These are phyloP conservation scores for Polydrusus pterygomalis DNA, from an alignment of 2,888 invertebrate genomes.

Conservation along the genomic window DNA sequence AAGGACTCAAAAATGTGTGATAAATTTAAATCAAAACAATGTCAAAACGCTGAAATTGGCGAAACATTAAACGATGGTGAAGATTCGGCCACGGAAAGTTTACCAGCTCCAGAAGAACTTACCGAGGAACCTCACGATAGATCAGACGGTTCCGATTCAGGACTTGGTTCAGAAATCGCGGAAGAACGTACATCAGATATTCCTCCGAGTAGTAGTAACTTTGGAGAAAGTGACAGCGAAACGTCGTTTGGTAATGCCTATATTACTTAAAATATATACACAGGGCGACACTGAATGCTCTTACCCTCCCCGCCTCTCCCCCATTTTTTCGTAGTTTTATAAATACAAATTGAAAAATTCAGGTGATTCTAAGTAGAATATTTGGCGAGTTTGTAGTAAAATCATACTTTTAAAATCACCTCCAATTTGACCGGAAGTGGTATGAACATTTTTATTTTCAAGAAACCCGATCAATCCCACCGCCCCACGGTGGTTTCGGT, in stretches of 20 bases:
- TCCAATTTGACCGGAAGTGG: too few relatives aligned
- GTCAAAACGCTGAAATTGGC: conserved; percentile 60
- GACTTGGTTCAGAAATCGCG: conserved; percentile 84
- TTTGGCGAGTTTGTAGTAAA: too few relatives aligned
- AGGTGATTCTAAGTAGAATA: too few relatives aligned
- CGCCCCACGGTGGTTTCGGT: too few relatives aligned
- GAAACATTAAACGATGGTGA: conserved; percentile 74
- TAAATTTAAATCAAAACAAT: conserved; percentile 61
- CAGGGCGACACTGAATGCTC: too few relatives aligned
- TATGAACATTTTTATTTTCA: too few relatives aligned
- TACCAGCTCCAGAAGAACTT: conserved; percentile 74
- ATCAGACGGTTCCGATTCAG: conserved; percentile 90
- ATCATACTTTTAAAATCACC: too few relatives aligned
- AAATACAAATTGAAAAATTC: too few relatives aligned
- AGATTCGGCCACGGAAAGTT: conserved; percentile 78
- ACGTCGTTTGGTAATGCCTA: conserved; percentile 69
- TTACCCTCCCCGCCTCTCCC: too few relatives aligned
- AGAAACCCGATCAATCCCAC: too few relatives aligned
- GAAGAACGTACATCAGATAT: conserved; percentile 74
- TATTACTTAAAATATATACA: too few relatives aligned
- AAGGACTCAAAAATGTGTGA: conserved; percentile 57
- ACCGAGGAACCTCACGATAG: conserved; percentile 79
- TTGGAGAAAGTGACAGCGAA: conserved; percentile 73
- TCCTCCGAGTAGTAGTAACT: conserved; percentile 57
- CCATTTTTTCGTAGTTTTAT: too few relatives aligned